Conservation (phyloP, 2,113 vertebrate genomes). For the Hiodon tergisus region DNA sequence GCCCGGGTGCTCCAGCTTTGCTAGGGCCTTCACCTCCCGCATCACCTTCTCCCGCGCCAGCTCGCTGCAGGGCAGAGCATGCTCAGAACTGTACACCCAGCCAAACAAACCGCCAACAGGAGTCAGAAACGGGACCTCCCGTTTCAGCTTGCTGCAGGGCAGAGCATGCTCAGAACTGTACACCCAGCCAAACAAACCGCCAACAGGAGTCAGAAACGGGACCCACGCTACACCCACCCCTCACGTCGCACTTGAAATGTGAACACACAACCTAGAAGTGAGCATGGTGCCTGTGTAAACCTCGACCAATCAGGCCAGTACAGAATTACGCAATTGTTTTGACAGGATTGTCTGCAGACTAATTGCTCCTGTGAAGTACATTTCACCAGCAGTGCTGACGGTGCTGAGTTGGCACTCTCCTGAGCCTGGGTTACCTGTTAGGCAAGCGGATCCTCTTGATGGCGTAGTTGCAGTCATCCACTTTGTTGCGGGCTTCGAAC, state of each 20-base stretch:
- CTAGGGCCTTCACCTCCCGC: constrained; percentile 93
- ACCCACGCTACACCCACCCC: too few species aligned
- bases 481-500: constrained; percentile 95
- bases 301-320: too few species aligned
- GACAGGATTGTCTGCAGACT: too few species aligned
- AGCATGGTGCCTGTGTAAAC: too few species aligned
- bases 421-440: constrained; percentile 71
- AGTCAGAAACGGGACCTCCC: constrained; percentile 53
- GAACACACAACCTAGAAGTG: too few species aligned
- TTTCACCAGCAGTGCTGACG: too few species aligned
- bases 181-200: too few species aligned
- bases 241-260: too few species aligned
- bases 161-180: constrained; percentile 9
- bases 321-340: too few species aligned
- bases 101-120: too few species aligned
- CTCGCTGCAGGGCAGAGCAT: constrained; percentile 59
- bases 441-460: constrained; percentile 97
- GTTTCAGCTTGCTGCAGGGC: constrained; percentile 74
- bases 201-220: too few species aligned
- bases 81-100: not conserved
- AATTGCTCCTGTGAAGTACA: too few species aligned
- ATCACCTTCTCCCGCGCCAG: constrained; percentile 95
- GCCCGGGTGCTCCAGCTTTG: constrained; percentile 92
- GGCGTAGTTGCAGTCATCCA: constrained; percentile 97
- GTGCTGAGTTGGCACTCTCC: not conserved